These are phyloP conservation scores for Scolopax rusticola DNA, from an alignment of 2,797 vertebrate genomes.

Conservation along the genomic window DNA sequence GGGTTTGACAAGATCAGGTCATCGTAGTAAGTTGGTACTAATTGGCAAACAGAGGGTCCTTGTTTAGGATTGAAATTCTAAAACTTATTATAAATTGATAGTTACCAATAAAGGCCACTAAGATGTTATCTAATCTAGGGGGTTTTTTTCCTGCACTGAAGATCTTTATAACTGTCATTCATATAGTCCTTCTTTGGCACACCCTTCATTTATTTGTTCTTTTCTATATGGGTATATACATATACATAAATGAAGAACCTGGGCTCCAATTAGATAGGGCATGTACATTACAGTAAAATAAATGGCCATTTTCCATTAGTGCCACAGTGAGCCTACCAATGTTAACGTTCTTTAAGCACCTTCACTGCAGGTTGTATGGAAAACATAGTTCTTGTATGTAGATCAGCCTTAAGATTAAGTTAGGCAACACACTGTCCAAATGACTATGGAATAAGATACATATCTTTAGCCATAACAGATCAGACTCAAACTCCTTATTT, in stretches of 20 bases:
- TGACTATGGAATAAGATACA: not conserved
- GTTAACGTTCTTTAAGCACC: not conserved
- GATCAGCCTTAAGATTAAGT: not conserved
- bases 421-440: not conserved
- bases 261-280: not conserved
- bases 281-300: not conserved
- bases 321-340: too few species aligned
- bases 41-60: not conserved
- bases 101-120: not conserved
- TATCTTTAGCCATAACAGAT: not conserved
- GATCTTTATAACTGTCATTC: not conserved
- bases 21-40: not conserved
- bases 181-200: not conserved
- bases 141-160: not conserved
- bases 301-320: not conserved
- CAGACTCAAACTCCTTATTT: not conserved
- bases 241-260: not conserved
- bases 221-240: too few species aligned
- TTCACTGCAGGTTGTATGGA: not conserved
- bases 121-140: not conserved
- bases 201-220: not conserved
- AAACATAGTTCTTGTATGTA: not conserved
- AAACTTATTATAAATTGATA: not conserved
- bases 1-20: not conserved
- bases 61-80: not conserved